Base-by-base conservation (phyloP, 2,888 invertebrate species). In the Girardia tigrina region DNA sequence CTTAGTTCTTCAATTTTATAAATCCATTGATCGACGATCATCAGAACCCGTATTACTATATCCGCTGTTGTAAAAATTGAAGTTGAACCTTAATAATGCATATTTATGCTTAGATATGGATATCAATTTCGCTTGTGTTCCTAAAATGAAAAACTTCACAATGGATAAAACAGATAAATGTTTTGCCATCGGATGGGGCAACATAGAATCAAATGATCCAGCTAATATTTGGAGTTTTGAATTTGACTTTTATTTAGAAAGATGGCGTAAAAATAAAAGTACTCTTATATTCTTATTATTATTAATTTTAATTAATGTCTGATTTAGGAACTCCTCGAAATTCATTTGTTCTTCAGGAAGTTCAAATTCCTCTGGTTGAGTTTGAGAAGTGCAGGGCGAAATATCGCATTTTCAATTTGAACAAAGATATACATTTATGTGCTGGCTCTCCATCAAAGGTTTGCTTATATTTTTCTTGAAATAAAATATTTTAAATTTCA, bases 291-390 rank as follows among this genome's bases (percentile, higher is more conserved):
- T 36, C 8, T 36, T 12, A 36, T 36, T 36, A 12, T 36, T 8
- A 36, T 36, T 36, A 8, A 36, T 36, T 12, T 36, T 16, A 16
- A 36, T 36, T 36, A 36, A 36, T 36, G 8, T 36, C 8, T 36
- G 12, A 12, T 36, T 16, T n/a, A 56, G 56, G n/a, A 56, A n/a
- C 56, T 12, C n/a, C n/a, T 8, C n/a, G 23, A 56, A 56, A 56
- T 4, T 56, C 73, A 14, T 26, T 16, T 12, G 16, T 29, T 29
- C 73, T 72, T 1, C 28, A 29, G 26, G 73, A 72, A 36, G 73
- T 72, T 26, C 29, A 72, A 36, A 36, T 72, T 4, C 73, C 73
- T 4, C 23, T 72, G 73, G 73, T 72, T 6, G 23, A 72, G n/a
- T 72, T 72, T 36, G 29, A 72, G 23, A 26, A 20, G 23, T 72